Base-by-base conservation (phyloP, 1,140 invertebrate species). In the Holcopasites calliopsidis region DNA sequence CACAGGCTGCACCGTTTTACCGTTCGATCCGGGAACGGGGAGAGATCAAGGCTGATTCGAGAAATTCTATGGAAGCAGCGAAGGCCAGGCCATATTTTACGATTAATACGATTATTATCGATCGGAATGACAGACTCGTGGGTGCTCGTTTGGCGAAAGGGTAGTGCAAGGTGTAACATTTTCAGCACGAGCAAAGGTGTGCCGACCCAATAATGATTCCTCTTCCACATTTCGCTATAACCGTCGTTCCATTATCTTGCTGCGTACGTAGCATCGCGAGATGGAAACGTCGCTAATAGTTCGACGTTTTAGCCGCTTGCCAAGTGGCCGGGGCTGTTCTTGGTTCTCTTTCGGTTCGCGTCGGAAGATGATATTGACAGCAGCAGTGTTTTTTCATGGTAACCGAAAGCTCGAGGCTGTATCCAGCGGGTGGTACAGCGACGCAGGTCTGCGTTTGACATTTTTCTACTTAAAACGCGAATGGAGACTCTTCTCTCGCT, bases 391-490 rank as follows among this genome's bases (percentile, higher is more conserved):
- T 76, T 71, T 57, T 61, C 74, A 13, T 2, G 3, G 35, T 13
- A 42, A 62, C 57, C 66, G 49, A 70, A 76, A 50, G 42, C 52
- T 33, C 28, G 65, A 31, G 0, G 31, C 70, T 73, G 70, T 18
- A 26, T 13, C 38, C 65, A 60, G 57, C 70, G 58, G 70, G 3
- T 21, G n/a, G 6, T 26, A 26, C 58, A 44, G 2, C 26, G 3
- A 33, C 23, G 35, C 44, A 4, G 3, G 2, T 21, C 72, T 75
- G 72, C 31, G 42, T 23, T 47, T 69, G 72, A 75, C 72, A 69
- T 26, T 69, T 69, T 57, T 75, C 72, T 50, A 16, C 61, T 55
- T 23, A 66, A 66, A 74, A 66, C 50, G 16, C 28, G n/a, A n/a
- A n/a, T 26, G 61, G 31, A 55, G 50, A 55, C 31, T n/a, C 31